Conservation (phyloP, 2,113 vertebrate species). For the Dipodomys merriami region DNA sequence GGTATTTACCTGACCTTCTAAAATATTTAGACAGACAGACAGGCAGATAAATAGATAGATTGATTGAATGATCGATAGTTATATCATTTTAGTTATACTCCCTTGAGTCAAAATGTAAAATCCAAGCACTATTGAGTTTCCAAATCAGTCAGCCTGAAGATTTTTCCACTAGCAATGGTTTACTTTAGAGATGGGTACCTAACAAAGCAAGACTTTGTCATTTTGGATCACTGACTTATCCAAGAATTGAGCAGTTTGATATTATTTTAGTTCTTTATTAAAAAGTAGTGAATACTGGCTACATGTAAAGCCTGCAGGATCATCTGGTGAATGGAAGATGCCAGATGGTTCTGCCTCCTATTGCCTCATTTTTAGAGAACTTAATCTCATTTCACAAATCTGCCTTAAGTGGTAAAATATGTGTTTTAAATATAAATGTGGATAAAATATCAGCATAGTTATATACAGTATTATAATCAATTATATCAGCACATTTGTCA, state of each 20-base stretch:
- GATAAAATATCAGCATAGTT: not conserved
- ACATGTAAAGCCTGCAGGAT: not conserved
- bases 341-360: slow-evolving; percentile 48
- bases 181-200: not conserved
- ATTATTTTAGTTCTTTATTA: slow-evolving; percentile 70
- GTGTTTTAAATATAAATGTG: slow-evolving; percentile 24
- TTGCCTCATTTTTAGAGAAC: slow-evolving; percentile 48
- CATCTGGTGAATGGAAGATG: slow-evolving; percentile 37
- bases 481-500: not conserved
- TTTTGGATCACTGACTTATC: slow-evolving; percentile 44
- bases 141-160: slow-evolving; percentile 25
- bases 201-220: slow-evolving; percentile 11
- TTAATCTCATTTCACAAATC: slow-evolving; percentile 67
- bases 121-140: not conserved
- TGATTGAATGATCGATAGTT: not conserved
- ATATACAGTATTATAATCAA: no score
- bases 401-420: not conserved
- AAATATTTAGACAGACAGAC: no score
- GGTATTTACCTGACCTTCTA: not conserved
- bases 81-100: slow-evolving; percentile 37
- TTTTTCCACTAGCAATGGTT: slow-evolving; percentile 27
- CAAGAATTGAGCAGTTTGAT: slow-evolving; percentile 32
- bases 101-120: slow-evolving; percentile 13
- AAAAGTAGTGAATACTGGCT: slow-evolving; percentile 37
- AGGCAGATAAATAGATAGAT: no score